Evolutionary conservation across 2,113 vertebrate species (phyloP), one percentile per base, ranked within the genome.

Genomic region (Dendropsophus ebraccatus): DNA sequence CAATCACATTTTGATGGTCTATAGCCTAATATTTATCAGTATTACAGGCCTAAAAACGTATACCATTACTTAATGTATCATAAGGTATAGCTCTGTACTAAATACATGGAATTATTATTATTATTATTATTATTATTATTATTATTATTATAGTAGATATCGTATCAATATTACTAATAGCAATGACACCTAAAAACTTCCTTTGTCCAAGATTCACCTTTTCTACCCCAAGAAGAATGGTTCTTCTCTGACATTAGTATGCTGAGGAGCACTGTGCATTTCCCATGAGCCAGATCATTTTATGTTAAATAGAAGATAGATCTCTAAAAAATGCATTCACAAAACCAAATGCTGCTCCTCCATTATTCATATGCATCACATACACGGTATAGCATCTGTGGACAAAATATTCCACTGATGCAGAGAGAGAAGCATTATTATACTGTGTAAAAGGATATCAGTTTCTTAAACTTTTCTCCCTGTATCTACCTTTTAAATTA

Each of bases 311-410:
- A 69, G 62, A 32, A 17, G 62, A 67, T 32, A 32, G 30, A 32
- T 32, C 9, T 30, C 30, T 32, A 67, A 65, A 50, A 58, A 69
- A 35, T 69, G 65, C 65, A 69, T 69, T 69, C 32, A 69, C 14
- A 19, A 69, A 19, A 69, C 14, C 65, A 69, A 10, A 69, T 69
- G 65, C 65, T 65, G 65, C 17, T 69, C 35, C 65, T 69, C 16
- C 65, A 69, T 69, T 69, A 69, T 69, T 69, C 32, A 69, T 69
- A 69, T 35, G 65, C 65, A 69, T 69, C 21, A 6, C 30, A 69
- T 10, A 35, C 65, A 69, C 30, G 17, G 14, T 37, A 35, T 21
- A 69, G 6, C 65, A 19, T 17, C 35, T 32, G 62, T 67, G 62
- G 2, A 13, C 28, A 32, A 32, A 32, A 32, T 67, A 67, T 67